phyloP scores from a whole-genome alignment of 2,113 vertebrate genomes.

The Syrmaticus mikado region DNA sequence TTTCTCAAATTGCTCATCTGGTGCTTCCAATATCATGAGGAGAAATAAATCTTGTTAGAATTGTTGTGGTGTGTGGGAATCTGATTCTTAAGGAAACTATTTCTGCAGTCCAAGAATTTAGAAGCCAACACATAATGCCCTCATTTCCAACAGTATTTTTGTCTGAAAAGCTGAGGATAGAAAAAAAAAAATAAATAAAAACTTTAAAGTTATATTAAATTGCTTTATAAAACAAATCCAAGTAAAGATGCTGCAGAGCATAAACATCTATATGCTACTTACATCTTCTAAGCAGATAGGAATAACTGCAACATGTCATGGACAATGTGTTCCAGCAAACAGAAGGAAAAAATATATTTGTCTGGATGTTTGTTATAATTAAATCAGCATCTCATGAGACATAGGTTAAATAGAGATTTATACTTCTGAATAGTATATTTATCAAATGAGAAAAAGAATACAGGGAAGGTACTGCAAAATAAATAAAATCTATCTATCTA shows the following conservation, averaged over 20 bases:
- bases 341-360: not conserved
- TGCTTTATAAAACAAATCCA: not conserved
- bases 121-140: not conserved
- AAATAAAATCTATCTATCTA: too few species aligned
- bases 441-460: not conserved
- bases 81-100: not conserved
- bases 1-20: not conserved
- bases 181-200: not conserved
- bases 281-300: not conserved
- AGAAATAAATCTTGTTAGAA: not conserved
- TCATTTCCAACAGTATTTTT: not conserved
- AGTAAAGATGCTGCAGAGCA: not conserved
- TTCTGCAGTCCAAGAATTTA: not conserved
- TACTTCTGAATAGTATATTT: not conserved
- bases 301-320: not conserved
- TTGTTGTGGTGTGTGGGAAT: not conserved
- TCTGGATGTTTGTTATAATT: not conserved
- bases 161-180: not conserved
- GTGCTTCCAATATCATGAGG: not conserved
- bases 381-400: not conserved
- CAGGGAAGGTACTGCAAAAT: not conserved
- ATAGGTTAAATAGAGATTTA: not conserved
- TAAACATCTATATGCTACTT: not conserved
- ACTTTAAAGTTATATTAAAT: not conserved
- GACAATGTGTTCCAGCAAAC: not conserved